These are phyloP conservation scores for Lumbricus terrestris DNA, from an alignment of 2,888 invertebrate species.

Conservation along the genomic window DNA sequence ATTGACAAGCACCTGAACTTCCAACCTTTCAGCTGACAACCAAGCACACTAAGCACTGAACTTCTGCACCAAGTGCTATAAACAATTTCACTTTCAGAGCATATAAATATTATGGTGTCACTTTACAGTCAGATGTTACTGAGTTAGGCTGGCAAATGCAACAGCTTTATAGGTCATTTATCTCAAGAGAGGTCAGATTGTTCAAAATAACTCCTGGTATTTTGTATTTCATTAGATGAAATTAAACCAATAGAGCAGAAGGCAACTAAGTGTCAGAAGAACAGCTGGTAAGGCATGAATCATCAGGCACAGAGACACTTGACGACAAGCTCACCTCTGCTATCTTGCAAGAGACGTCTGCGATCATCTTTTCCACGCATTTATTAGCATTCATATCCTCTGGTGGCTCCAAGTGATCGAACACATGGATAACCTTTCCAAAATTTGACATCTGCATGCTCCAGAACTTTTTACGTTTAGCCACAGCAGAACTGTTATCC, in stretches of 20 bases:
- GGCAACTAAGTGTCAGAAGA: background rate
- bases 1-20: background rate
- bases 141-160: background rate
- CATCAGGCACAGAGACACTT: background rate
- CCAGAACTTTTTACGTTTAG: conserved; percentile 71
- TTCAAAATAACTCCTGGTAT: too few relatives aligned
- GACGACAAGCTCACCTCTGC: conserved; percentile 62
- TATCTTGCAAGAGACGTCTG: conserved; percentile 69
- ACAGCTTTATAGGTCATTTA: background rate
- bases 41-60: background rate
- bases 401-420: conserved; percentile 60
- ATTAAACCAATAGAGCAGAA: background rate
- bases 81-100: background rate
- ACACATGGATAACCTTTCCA: conserved; percentile 68
- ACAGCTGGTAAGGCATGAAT: background rate
- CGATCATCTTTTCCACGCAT: conserved; percentile 60
- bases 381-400: background rate
- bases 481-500: conserved; percentile 38
- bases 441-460: conserved; percentile 69
- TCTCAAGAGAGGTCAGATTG: too few relatives aligned
- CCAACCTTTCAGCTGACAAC: background rate
- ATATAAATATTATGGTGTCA: too few relatives aligned
- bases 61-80: background rate
- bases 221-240: too few relatives aligned
- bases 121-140: background rate